These are phyloP conservation scores for human (Homo sapiens) DNA, from an alignment of 2,113 vertebrate species.

Conservation along the genomic window DNA sequence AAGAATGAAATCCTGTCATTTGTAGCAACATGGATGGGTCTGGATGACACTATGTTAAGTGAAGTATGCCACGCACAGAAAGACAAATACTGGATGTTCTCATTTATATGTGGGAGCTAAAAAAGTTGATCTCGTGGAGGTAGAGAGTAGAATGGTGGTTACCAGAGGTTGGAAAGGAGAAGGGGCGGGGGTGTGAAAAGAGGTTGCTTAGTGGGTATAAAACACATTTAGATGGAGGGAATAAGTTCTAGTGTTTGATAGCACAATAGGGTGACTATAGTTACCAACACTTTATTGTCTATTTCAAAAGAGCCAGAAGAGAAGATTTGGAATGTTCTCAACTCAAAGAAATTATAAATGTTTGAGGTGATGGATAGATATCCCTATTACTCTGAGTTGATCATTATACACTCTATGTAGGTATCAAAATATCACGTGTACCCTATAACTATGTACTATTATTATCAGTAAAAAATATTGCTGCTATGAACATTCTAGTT, in stretches of 20 bases:
- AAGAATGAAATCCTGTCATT: no score
- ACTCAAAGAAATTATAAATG: neutral
- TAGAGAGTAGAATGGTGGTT: neutral
- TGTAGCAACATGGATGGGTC: no score
- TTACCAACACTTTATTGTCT: neutral
- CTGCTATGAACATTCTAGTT: neutral
- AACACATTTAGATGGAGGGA: neutral
- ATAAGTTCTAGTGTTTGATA: neutral
- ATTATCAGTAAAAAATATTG: neutral
- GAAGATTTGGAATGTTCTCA: neutral
- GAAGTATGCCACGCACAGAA: neutral
- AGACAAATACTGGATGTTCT: neutral
- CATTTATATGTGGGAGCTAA: neutral
- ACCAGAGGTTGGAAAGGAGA: neutral
- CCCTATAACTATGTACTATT: neutral
- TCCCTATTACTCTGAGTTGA: neutral
- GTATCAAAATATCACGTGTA: neutral
- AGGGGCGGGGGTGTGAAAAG: neutral
- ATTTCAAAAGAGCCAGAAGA: neutral
- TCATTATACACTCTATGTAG: neutral
- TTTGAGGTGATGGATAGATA: neutral
- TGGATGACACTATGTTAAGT: no score
- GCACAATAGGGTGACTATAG: neutral
- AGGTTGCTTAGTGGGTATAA: neutral
- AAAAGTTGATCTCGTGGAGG: neutral